phyloP scores from a whole-genome alignment of 2,113 vertebrate species.

The Asarcornis scutulata region DNA sequence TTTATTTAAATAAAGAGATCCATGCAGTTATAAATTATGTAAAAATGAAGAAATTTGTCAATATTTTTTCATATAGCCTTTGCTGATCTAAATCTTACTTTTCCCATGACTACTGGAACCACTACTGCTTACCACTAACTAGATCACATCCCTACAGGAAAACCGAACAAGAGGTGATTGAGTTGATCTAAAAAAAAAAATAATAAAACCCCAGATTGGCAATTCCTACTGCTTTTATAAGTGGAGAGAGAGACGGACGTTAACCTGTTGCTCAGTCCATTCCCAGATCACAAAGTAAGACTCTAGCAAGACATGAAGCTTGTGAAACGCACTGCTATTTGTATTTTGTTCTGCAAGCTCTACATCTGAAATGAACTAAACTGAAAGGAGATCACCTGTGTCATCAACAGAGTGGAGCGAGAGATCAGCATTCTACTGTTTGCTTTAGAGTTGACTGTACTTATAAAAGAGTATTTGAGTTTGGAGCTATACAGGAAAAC shows the following conservation, averaged over 20 bases:
- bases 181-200: not conserved
- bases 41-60: not conserved
- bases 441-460: not conserved
- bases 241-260: not conserved
- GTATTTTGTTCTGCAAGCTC: not conserved
- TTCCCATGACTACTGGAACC: not conserved
- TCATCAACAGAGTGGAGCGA: not conserved
- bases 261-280: not conserved
- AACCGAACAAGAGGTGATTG: not conserved
- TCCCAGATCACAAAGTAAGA: not conserved
- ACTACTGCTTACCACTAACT: not conserved
- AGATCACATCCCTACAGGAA: not conserved
- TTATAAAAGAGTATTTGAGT: not conserved
- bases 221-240: not conserved
- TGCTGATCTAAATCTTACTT: not conserved
- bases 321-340: not conserved
- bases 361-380: not conserved
- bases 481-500: not conserved
- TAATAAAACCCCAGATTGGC: not conserved
- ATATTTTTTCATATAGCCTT: not conserved
- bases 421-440: not conserved
- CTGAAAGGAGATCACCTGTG: not conserved
- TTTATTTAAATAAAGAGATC: not conserved
- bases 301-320: not conserved
- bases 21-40: not conserved